Conservation (phyloP, 2,888 invertebrate genomes). For the Halocaridina rubra region DNA sequence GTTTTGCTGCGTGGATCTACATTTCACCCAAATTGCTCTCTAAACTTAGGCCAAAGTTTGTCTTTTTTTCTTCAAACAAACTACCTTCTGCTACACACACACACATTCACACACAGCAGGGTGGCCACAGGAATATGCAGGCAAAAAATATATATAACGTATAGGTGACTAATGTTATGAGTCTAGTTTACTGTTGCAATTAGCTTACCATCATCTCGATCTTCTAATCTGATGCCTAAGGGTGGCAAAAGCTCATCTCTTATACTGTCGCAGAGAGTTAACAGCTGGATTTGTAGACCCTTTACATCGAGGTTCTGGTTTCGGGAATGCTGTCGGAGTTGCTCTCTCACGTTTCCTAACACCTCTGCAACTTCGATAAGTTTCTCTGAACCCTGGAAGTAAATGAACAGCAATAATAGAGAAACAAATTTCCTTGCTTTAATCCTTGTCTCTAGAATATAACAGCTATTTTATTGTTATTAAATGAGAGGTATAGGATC, state of each 20-base stretch:
- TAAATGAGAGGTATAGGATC: too few relatives aligned
- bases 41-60: too few relatives aligned
- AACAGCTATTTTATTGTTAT: too few relatives aligned
- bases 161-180: neutral
- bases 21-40: too few relatives aligned
- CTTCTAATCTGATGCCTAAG: constrained; percentile 94
- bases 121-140: too few relatives aligned
- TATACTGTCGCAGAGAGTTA: constrained; percentile 87
- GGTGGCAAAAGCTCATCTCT: constrained; percentile 89
- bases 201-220: constrained; percentile 77
- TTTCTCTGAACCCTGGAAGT: neutral
- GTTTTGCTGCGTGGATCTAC: too few relatives aligned
- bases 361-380: constrained; percentile 48
- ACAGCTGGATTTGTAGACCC: constrained; percentile 76
- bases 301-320: constrained; percentile 81
- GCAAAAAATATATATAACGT: neutral
- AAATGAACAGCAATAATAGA: too few relatives aligned
- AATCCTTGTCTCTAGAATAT: too few relatives aligned
- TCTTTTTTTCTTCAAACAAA: too few relatives aligned
- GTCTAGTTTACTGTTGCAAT: neutral
- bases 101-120: too few relatives aligned
- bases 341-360: constrained; percentile 43
- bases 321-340: constrained; percentile 79
- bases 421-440: too few relatives aligned
- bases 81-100: too few relatives aligned